Base-by-base conservation (phyloP, 2,888 invertebrate species). In the Diloba caeruleocephala region DNA sequence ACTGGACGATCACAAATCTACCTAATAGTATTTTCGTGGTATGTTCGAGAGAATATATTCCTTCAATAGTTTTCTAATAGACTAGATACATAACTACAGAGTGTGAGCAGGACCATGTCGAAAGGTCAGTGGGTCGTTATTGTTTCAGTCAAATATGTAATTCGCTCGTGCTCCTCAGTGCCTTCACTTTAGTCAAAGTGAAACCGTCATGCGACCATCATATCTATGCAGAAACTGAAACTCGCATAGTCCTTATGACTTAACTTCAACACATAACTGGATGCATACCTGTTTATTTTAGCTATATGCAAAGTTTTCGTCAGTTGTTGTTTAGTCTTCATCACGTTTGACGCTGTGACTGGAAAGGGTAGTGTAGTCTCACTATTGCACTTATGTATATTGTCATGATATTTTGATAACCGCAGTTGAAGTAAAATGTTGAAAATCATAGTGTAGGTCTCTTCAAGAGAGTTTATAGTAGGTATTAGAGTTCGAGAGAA, bases 131-230 rank as follows among this genome's bases (percentile, higher is more conserved):
- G 78, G 65, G 76, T 82, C 78, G 76, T 75, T 81, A 78, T 82
- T 81, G 76, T 84, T 81, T 82, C 78, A 80, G 79, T 79, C 76
- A 79, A 82, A 78, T 79, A 73, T 74, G 71, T 73, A 65, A 78
- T 77, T 81, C 66, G 71, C 78, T 80, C 81, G 81, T 81, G 81
- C 83, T 82, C 75, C 78, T 78, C 72, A 83, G 84, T 87, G 85
- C 85, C 84, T 88, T 82, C 86, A 85, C 84, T 82, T 73, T 50
- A 43, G 61, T 59, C 46, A 53, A 76, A 83, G 80, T 82, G 79
- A 79, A 78, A 70, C 79, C 75, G 63, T 60, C 56, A 54, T 56
- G 72, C 56, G 42, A 21, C 61, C 43, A 29, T 34, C 31, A 12
- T 7, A n/a, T 14, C 29, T 19, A 21, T 21, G 36, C 31, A 15